These are phyloP conservation scores for Stictonetta naevosa DNA, from an alignment of 2,113 vertebrate species.

Conservation along the genomic window DNA sequence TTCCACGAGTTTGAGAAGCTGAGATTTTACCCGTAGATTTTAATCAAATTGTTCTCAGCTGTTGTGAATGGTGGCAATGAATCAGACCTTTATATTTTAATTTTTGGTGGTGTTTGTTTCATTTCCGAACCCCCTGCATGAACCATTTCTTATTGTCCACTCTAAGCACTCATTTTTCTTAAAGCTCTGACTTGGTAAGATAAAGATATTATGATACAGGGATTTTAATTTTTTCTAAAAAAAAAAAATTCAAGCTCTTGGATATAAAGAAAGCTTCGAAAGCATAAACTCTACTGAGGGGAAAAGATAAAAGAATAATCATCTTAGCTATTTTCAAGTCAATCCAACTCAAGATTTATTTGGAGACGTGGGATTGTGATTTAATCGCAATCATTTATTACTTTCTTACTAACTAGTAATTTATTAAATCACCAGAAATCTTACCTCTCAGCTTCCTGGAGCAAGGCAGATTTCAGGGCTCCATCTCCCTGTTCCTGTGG, in stretches of 20 bases:
- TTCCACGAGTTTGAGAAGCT: background rate
- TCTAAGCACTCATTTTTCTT: background rate
- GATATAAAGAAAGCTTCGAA: background rate
- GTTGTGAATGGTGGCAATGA: background rate
- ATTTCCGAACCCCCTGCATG: background rate
- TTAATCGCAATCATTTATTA: background rate
- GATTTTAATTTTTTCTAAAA: background rate
- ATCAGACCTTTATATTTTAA: background rate
- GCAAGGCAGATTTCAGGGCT: background rate
- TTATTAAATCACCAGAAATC: background rate
- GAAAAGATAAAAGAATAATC: background rate
- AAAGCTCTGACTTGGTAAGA: background rate
- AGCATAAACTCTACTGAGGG: background rate
- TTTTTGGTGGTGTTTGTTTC: background rate
- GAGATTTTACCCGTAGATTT: background rate
- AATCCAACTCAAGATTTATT: background rate
- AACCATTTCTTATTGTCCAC: background rate
- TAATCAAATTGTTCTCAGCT: background rate
- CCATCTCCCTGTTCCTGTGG: background rate
- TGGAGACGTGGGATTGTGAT: background rate
- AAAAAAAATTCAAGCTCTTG: background rate
- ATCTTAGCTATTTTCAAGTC: background rate
- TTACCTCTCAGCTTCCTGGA: background rate
- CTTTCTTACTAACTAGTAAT: background rate
- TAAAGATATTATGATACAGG: background rate